Conservation (phyloP, 2,113 vertebrate species). For the Numenius arquata region DNA sequence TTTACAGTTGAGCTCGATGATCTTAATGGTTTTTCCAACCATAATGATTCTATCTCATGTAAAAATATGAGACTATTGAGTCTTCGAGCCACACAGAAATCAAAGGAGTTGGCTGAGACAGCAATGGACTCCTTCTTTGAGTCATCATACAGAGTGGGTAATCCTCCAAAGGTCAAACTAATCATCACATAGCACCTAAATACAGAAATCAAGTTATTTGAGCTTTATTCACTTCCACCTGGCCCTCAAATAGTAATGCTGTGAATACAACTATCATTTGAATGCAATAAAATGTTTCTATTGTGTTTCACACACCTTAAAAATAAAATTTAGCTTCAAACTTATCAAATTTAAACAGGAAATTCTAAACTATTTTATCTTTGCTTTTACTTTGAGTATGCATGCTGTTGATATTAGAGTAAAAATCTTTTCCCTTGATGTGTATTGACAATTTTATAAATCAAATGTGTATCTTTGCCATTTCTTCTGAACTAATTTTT, state of each 20-base stretch:
- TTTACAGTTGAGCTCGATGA: fast-evolving
- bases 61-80: background rate
- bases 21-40: background rate
- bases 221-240: background rate
- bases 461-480: background rate
- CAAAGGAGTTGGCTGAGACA: background rate
- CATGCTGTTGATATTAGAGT: background rate
- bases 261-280: background rate
- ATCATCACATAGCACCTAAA: background rate
- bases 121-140: background rate
- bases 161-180: background rate
- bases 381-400: background rate
- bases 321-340: background rate
- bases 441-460: background rate
- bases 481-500: background rate
- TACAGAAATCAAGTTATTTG: background rate
- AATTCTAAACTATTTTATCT: background rate
- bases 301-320: background rate
- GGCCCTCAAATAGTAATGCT: background rate
- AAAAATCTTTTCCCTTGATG: background rate
- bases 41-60: background rate
- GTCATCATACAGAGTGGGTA: background rate
- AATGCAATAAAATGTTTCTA: background rate
- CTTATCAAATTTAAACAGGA: background rate
- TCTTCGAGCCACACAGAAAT: background rate